Percentiles rank a stretch among this genome's conserved stretches.
Conservation (phyloP, 2,888 invertebrate species). For the Prosapia bicincta region DNA sequence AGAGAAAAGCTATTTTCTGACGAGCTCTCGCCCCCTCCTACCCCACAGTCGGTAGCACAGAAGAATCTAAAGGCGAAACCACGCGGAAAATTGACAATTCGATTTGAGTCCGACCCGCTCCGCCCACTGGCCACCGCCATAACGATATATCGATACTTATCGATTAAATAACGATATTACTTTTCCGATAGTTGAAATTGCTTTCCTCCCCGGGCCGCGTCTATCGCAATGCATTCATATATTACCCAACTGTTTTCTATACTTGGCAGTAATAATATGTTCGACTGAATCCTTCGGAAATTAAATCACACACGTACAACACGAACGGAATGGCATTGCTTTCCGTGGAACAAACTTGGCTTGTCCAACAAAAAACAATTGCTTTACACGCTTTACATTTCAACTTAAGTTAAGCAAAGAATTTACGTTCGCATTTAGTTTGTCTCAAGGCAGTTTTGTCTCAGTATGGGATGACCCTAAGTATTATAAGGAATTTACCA, state of each 20-base stretch:
- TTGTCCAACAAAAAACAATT: not conserved
- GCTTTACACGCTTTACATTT: not conserved
- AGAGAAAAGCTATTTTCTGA: constrained; percentile 16
- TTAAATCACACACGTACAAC: not conserved
- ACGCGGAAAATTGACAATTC: constrained; percentile 25
- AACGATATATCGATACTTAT: constrained; percentile 18
- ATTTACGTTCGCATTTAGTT: too few species aligned
- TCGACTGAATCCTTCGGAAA: not conserved
- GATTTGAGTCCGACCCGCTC: constrained; percentile 12
- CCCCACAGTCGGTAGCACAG: not conserved
- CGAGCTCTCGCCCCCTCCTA: not conserved
- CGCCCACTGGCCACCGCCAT: constrained; percentile 3
- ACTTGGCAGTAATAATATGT: not conserved
- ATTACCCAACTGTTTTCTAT: not conserved
- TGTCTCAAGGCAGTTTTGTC: too few species aligned
- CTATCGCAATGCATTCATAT: not conserved
- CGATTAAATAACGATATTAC: constrained; percentile 25
- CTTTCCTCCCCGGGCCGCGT: not conserved
- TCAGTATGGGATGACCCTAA: too few species aligned
- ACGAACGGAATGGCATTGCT: not conserved
- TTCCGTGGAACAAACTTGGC: not conserved
- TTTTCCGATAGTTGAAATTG: constrained; percentile 24
- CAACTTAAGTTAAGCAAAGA: too few species aligned
- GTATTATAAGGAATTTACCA: too few species aligned
- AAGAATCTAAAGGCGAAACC: constrained; percentile 17